phyloP scores from a whole-genome alignment of 2,888 invertebrate genomes.

The Eurytoma californica region DNA sequence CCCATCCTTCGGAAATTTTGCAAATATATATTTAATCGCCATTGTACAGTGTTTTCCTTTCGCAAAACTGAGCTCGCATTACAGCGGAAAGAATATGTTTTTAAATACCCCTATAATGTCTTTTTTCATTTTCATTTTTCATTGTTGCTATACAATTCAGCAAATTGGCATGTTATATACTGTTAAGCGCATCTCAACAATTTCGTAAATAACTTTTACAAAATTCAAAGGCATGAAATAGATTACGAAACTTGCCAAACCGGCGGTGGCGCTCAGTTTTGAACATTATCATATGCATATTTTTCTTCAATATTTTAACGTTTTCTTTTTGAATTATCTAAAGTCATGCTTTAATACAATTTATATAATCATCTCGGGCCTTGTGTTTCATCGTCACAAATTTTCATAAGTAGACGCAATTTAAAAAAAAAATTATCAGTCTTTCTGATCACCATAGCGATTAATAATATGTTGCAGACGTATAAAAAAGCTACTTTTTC shows the following conservation, averaged over 20 bases:
- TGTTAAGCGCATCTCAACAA: neutral
- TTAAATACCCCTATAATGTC: neutral
- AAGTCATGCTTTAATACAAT: constrained; percentile 31
- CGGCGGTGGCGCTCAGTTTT: constrained; percentile 39
- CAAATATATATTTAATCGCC: constrained; percentile 12
- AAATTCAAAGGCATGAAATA: constrained; percentile 34
- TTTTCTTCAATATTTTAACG: constrained; percentile 37
- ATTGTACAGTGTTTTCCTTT: constrained; percentile 13
- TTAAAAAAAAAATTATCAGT: constrained; percentile 51
- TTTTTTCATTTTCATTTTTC: neutral
- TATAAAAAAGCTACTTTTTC: constrained; percentile 27
- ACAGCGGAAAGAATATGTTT: neutral
- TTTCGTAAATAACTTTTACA: constrained; percentile 23
- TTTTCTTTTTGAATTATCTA: constrained; percentile 39
- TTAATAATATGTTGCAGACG: constrained; percentile 28
- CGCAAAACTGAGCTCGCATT: constrained; percentile 41
- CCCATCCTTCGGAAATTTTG: constrained; percentile 25
- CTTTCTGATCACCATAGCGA: constrained; percentile 50
- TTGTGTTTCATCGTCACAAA: constrained; percentile 25
- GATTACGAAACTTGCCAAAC: constrained; percentile 22
- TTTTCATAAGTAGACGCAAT: constrained; percentile 19
- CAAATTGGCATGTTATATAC: too few species aligned
- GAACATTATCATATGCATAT: constrained; percentile 23
- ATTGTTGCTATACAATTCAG: neutral
- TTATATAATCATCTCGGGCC: constrained; percentile 40